phyloP scores from a whole-genome alignment of 2,888 invertebrate species.

The Nematopogon swammerdamellus region DNA sequence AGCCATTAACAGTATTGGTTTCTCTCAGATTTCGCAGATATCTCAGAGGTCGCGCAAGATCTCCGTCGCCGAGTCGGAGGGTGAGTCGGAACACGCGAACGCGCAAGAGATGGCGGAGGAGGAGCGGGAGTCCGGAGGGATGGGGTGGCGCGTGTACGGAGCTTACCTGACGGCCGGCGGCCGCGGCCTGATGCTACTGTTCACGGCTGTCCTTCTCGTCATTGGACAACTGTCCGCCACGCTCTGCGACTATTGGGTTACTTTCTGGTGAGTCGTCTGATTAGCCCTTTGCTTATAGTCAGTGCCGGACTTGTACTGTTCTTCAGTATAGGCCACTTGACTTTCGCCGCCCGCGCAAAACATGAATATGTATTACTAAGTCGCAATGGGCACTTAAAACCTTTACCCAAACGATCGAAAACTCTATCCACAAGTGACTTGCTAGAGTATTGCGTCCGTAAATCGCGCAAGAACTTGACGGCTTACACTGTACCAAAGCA shows the following conservation, averaged over 20 bases:
- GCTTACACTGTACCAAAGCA: too few relatives aligned
- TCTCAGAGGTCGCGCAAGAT: constrained; percentile 25
- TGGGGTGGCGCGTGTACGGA: constrained; percentile 61
- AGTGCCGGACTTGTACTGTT: too few relatives aligned
- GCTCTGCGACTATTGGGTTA: constrained; percentile 73
- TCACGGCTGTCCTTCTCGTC: constrained; percentile 56
- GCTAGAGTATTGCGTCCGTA: too few relatives aligned
- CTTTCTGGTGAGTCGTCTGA: constrained; percentile 59
- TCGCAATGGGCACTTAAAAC: too few relatives aligned
- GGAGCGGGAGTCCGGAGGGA: constrained; percentile 60
- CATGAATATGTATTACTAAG: too few relatives aligned
- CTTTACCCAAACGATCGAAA: too few relatives aligned
- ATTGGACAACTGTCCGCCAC: constrained; percentile 65
- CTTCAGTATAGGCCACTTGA: too few relatives aligned
- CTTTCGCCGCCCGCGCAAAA: too few relatives aligned
- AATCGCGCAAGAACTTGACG: too few relatives aligned
- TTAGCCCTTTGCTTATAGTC: not conserved
- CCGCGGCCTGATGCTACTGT: constrained; percentile 44
- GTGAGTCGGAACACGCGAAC: constrained; percentile 27
- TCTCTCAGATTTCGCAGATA: not conserved
- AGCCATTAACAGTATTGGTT: too few relatives aligned
- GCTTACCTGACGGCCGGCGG: constrained; percentile 61
- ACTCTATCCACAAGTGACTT: too few relatives aligned
- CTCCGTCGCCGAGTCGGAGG: constrained; percentile 43
- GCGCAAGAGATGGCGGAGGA: constrained; percentile 61